Percentiles rank a stretch among this genome's conserved stretches.
Evolutionary conservation across 2,888 invertebrate genomes (phyloP).

Genomic region (Acanthosepion pharaonis): DNA sequence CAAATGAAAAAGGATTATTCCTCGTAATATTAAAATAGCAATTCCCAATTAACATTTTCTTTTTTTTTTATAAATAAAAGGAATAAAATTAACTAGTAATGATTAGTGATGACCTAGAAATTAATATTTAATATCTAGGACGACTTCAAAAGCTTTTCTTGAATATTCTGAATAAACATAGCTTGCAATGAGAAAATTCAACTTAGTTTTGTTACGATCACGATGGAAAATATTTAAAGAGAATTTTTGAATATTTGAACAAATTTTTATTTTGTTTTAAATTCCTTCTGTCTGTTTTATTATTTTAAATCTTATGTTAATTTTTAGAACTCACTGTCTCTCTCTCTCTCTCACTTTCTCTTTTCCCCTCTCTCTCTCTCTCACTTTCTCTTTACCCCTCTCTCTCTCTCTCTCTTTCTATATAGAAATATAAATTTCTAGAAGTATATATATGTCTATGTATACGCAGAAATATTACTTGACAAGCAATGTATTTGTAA

Average conservation of each 20-base stretch:
- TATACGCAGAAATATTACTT: not conserved
- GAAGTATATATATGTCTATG: conserved; percentile 10
- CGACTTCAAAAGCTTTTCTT: not conserved
- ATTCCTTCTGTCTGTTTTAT: not conserved
- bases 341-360: conserved; percentile 25
- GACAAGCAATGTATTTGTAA: not conserved
- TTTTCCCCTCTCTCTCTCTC: not conserved
- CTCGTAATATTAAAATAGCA: no score
- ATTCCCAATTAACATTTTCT: no score
- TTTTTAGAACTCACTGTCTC: not conserved
- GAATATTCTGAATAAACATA: not conserved
- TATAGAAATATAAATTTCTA: not conserved
- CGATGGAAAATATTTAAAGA: conserved; percentile 40
- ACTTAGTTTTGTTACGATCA: not conserved
- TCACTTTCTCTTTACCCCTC: not conserved
- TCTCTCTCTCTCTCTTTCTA: conserved; percentile 23
- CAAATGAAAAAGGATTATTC: no score
- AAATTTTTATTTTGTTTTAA: conserved; percentile 53
- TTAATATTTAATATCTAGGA: no score
- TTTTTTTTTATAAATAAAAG: no score
- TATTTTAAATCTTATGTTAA: not conserved
- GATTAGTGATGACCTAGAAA: no score
- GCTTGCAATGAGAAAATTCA: not conserved
- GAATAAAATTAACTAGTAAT: no score
- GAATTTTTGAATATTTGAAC: conserved; percentile 14